Evolutionary conservation across 2,113 vertebrate genomes (phyloP).

Genomic region (Dascyllus trimaculatus): DNA sequence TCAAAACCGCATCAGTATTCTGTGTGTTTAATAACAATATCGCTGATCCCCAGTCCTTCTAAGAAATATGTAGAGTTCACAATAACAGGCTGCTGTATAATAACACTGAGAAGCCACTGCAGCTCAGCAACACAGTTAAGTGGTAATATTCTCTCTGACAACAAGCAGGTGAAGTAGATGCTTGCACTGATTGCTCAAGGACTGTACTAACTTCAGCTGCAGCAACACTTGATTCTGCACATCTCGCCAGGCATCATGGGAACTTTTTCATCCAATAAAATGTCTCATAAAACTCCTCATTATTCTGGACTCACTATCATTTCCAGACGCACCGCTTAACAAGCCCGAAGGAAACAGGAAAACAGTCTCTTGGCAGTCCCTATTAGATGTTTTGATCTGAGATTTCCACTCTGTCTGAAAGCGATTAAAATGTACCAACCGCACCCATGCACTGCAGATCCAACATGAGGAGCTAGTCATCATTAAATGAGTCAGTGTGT

Average conservation of each 20-base stretch:
- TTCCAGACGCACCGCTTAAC: neutral
- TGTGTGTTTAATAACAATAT: neutral
- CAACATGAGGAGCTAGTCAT: conserved; percentile 3
- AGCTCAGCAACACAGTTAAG: conserved; percentile 5
- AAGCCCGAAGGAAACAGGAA: conserved; percentile 7
- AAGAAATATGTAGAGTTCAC: neutral
- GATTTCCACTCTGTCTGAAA: conserved; percentile 3
- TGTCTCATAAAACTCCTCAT: neutral
- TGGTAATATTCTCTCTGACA: conserved; percentile 1
- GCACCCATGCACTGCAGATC: conserved; percentile 23
- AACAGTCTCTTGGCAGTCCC: neutral
- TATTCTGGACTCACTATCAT: neutral
- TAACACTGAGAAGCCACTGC: neutral
- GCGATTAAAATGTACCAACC: neutral
- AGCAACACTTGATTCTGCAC: neutral
- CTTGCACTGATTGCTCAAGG: conserved; percentile 6
- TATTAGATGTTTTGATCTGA: neutral
- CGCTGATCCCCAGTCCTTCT: neutral
- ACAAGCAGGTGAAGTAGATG: neutral
- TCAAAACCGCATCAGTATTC: neutral
- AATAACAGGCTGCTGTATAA: conserved; percentile 2
- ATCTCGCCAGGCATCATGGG: neutral
- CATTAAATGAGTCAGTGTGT: neutral
- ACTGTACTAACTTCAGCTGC: neutral
- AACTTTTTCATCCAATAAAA: conserved; percentile 3